Evolutionary conservation across 2,888 invertebrate genomes (phyloP).

Genomic region (Bombylius major): DNA sequence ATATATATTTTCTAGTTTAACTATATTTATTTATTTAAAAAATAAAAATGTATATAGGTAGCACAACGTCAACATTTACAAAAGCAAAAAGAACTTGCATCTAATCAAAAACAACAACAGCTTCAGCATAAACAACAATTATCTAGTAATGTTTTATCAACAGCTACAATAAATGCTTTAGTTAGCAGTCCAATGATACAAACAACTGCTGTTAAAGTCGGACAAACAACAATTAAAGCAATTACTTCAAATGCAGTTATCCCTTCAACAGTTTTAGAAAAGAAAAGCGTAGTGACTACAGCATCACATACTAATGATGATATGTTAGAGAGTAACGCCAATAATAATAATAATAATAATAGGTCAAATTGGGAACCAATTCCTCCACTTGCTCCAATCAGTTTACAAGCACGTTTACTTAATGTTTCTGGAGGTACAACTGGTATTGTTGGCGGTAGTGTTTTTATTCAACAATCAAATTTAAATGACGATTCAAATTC

Average conservation of each 20-base stretch:
- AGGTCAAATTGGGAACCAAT: conserved; percentile 26
- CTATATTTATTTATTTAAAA: too few species aligned
- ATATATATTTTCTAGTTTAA: too few species aligned
- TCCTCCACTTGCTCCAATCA: conserved; percentile 33
- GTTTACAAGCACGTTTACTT: conserved; percentile 9
- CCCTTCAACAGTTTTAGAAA: conserved; percentile 25
- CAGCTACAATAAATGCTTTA: conserved; percentile 31
- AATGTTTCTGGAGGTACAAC: background rate
- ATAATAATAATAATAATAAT: background rate
- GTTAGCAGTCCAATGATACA: conserved; percentile 35
- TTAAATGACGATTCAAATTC: conserved; percentile 38
- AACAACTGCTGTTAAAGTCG: conserved; percentile 32
- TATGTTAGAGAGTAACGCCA: background rate
- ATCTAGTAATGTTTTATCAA: conserved; percentile 18
- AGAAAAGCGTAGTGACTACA: conserved; percentile 18
- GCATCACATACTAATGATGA: background rate
- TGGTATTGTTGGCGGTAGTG: conserved; percentile 1
- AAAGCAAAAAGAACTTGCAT: conserved; percentile 42
- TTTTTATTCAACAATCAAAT: conserved; percentile 10
- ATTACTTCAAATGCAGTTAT: conserved; percentile 18
- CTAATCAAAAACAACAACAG: conserved; percentile 24
- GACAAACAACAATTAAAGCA: conserved; percentile 35
- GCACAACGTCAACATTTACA: conserved; percentile 54
- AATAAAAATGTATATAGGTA: conserved; percentile 36
- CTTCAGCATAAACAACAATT: conserved; percentile 28